Conservation (phyloP, 2,797 vertebrate species). For the Microctenopoma lineatum region DNA sequence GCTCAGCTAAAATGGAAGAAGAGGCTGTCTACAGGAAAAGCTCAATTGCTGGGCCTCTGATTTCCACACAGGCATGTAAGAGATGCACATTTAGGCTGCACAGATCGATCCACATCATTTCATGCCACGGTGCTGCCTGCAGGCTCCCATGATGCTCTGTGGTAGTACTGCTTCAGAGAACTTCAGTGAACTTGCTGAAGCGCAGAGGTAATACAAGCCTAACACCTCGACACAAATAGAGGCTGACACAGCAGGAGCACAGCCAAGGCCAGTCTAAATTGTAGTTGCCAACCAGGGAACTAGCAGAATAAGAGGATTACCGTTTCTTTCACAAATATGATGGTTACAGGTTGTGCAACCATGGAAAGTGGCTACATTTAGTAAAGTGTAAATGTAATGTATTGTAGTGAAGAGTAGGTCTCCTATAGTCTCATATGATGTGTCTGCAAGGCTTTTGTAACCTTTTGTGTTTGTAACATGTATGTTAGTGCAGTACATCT, state of each 20-base stretch:
- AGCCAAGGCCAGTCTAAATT: slow-evolving; percentile 13
- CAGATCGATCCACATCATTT: slow-evolving; percentile 53
- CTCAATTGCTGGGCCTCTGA: slow-evolving; percentile 43
- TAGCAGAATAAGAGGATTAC: slow-evolving; percentile 55
- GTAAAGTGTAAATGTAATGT: not conserved
- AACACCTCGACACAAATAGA: slow-evolving; percentile 32
- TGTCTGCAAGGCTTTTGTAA: slow-evolving; percentile 7
- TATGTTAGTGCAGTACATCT: slow-evolving; percentile 32
- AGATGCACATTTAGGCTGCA: slow-evolving; percentile 42
- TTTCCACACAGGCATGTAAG: slow-evolving; percentile 46
- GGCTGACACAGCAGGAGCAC: slow-evolving; percentile 23
- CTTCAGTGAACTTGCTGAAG: slow-evolving; percentile 25
- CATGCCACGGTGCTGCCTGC: slow-evolving; percentile 26
- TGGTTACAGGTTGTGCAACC: slow-evolving; percentile 48
- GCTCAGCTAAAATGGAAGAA: slow-evolving; percentile 39
- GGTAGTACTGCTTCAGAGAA: slow-evolving; percentile 21
- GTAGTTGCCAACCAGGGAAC: slow-evolving; percentile 20
- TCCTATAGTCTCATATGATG: slow-evolving; percentile 20
- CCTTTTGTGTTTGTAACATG: slow-evolving; percentile 13
- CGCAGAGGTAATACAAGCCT: slow-evolving; percentile 31
- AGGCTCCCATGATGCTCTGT: slow-evolving; percentile 39
- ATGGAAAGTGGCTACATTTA: slow-evolving; percentile 31
- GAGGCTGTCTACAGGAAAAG: slow-evolving; percentile 31
- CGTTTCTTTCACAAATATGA: slow-evolving; percentile 37
- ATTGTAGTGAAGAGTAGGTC: slow-evolving; percentile 5